phyloP scores from a whole-genome alignment of 2,888 invertebrate genomes.

The Tachina grossa region DNA sequence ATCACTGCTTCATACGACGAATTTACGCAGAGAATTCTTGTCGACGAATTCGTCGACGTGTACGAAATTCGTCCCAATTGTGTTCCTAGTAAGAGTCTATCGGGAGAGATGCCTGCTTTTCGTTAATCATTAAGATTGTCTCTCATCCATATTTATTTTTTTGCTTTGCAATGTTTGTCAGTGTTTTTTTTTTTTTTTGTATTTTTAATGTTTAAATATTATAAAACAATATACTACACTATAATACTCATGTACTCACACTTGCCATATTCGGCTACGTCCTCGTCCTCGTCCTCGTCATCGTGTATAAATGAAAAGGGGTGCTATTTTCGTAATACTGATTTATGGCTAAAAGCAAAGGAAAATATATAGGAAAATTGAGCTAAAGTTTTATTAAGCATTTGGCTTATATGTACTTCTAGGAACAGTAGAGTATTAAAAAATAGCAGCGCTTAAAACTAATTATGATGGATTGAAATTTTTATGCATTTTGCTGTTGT shows the following conservation, averaged over 20 bases:
- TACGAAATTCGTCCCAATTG: too few species aligned
- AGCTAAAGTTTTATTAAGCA: slow-evolving; percentile 66
- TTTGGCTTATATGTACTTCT: slow-evolving; percentile 45
- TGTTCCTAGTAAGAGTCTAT: background rate
- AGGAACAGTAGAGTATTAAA: slow-evolving; percentile 25
- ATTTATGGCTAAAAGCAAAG: slow-evolving; percentile 63
- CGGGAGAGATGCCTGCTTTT: slow-evolving; percentile 1
- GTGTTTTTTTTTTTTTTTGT: slow-evolving; percentile 7
- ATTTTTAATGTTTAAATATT: slow-evolving; percentile 51
- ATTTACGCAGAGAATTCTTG: too few species aligned
- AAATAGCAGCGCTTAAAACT: background rate
- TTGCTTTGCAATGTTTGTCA: slow-evolving; percentile 29
- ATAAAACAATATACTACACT: slow-evolving; percentile 25
- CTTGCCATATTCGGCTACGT: slow-evolving; percentile 12
- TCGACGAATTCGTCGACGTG: too few species aligned
- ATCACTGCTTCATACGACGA: too few species aligned
- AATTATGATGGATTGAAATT: background rate
- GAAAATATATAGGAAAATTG: slow-evolving; percentile 54
- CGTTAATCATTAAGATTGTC: slow-evolving; percentile 51
- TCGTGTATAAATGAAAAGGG: slow-evolving; percentile 50
- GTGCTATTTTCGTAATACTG: slow-evolving; percentile 68
- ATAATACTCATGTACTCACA: background rate
- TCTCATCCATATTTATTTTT: slow-evolving; percentile 36
- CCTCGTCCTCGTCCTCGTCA: slow-evolving; percentile 21
- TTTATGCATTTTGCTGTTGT: background rate